These are phyloP conservation scores for Xylocampa areola DNA, from an alignment of 2,888 invertebrate genomes.

Conservation along the genomic window DNA sequence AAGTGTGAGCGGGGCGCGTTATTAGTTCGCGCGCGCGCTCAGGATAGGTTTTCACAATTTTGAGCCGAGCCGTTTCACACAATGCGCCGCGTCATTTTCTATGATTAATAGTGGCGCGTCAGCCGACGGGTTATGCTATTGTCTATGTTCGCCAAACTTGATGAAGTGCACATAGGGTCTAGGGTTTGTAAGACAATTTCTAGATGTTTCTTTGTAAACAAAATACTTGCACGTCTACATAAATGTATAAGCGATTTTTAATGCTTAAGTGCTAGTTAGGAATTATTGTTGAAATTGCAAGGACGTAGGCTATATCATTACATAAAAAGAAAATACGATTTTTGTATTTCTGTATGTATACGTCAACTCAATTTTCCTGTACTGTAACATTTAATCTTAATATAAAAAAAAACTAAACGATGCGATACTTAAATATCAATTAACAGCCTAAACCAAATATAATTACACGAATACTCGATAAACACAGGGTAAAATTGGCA, in stretches of 20 bases:
- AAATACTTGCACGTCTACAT: neutral
- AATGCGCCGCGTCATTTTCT: constrained; percentile 86
- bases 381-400: no score
- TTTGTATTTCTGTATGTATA: no score
- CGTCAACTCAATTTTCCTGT: no score
- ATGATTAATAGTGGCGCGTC: constrained; percentile 84
- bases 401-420: no score
- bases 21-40: constrained; percentile 81
- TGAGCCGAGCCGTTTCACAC: constrained; percentile 80
- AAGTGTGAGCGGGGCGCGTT: constrained; percentile 84
- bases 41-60: constrained; percentile 89
- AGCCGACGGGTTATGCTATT: constrained; percentile 60
- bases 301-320: no score
- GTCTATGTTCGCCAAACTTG: constrained; percentile 45
- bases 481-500: constrained; percentile 69
- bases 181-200: constrained; percentile 24
- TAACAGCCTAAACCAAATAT: no score
- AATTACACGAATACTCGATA: constrained; percentile 31
- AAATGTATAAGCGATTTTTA: no score
- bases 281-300: no score
- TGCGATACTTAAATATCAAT: no score
- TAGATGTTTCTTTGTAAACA: neutral
- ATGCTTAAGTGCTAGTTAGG: no score
- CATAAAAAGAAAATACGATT: no score
- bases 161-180: constrained; percentile 37